Evolutionary conservation across 2,113 vertebrate genomes (phyloP).

Genomic region (Pomatorhinus ruficollis): DNA sequence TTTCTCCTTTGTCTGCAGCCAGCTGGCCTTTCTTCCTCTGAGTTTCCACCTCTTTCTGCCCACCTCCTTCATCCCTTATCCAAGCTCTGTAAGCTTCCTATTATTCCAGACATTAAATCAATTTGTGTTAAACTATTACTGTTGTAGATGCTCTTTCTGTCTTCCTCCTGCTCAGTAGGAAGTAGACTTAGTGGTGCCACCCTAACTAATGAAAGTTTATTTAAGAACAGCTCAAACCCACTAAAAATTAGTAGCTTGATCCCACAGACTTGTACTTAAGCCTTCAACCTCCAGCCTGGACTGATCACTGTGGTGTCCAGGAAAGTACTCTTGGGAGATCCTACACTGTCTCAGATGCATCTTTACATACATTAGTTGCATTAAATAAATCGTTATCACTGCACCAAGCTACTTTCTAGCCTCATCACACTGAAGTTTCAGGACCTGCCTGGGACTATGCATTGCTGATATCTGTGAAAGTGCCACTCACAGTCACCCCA

Average conservation of each 20-base stretch:
- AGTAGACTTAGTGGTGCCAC: slow-evolving; percentile 12
- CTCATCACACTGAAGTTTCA: not conserved
- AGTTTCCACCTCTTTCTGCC: not conserved
- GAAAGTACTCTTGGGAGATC: not conserved
- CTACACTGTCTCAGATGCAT: not conserved
- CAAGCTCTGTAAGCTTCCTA: not conserved
- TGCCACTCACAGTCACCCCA: not conserved
- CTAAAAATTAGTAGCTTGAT: not conserved
- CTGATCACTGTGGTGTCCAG: not conserved
- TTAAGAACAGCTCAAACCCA: not conserved
- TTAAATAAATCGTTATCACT: not conserved
- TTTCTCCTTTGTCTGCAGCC: not conserved
- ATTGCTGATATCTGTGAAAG: not conserved
- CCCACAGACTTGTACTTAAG: not conserved
- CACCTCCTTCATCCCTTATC: not conserved
- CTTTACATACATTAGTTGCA: not conserved
- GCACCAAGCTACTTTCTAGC: not conserved
- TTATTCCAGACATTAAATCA: slow-evolving; percentile 30
- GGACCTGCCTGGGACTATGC: not conserved
- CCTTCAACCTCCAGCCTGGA: not conserved
- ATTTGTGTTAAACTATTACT: slow-evolving; percentile 36
- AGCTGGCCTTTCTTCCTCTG: not conserved
- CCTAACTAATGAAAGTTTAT: slow-evolving; percentile 12
- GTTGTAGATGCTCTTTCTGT: not conserved
- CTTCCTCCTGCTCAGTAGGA: slow-evolving; percentile 17